Evolutionary conservation across 1,140 invertebrate species (phyloP).

Genomic region (Globodera ellingtonae): DNA sequence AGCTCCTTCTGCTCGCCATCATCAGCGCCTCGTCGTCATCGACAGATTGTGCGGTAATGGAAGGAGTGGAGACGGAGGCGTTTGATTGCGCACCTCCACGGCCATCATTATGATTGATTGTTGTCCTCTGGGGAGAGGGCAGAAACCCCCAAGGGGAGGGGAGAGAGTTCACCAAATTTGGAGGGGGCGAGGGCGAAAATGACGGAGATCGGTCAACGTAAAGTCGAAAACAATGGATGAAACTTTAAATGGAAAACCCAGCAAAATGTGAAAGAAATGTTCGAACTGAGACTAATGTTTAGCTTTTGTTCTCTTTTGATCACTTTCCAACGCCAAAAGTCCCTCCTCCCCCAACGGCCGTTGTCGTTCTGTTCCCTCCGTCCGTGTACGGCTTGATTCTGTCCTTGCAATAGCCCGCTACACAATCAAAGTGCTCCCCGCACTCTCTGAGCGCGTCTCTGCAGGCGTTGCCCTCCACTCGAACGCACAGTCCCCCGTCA

Average conservation of each 20-base stretch:
- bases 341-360: background rate
- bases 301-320: background rate
- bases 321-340: background rate
- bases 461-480: conserved; percentile 58
- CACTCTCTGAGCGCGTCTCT: conserved; percentile 52
- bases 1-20: background rate
- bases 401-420: conserved; percentile 51
- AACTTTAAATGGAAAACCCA: background rate
- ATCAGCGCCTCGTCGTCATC: background rate
- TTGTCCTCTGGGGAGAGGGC: background rate
- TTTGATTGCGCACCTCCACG: background rate
- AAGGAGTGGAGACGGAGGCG: background rate
- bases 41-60: background rate
- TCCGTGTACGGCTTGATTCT: conserved; percentile 26
- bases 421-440: conserved; percentile 56
- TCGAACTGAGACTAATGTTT: background rate
- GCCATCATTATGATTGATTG: background rate
- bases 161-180: background rate
- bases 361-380: background rate
- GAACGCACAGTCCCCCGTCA: conserved; percentile 56
- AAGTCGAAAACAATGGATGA: background rate
- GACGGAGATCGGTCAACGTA: background rate
- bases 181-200: background rate
- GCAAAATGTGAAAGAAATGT: background rate
- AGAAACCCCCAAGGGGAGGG: background rate